Evolutionary conservation across 2,797 vertebrate species (phyloP).

Genomic region (Ptychadena robeensis): DNA sequence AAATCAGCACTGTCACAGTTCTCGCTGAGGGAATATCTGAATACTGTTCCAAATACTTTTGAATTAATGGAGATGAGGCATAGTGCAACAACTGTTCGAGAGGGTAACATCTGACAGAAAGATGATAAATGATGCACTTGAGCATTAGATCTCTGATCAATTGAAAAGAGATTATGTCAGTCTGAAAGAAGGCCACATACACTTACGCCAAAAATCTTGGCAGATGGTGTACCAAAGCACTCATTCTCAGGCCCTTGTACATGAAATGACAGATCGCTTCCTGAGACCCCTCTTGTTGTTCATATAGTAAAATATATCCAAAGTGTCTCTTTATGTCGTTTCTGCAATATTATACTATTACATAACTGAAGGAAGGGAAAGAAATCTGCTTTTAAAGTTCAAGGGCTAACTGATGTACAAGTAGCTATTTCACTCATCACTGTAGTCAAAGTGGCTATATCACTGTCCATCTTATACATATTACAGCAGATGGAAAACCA

Average conservation of each 20-base stretch:
- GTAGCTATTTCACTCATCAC: background rate
- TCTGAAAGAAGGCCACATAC: conserved; percentile 38
- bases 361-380: conserved; percentile 17
- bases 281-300: conserved; percentile 17
- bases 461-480: background rate
- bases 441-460: background rate
- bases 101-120: conserved; percentile 55
- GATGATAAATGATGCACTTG: conserved; percentile 58
- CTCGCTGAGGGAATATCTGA: conserved; percentile 29
- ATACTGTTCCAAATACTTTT: conserved; percentile 21
- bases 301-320: conserved; percentile 36
- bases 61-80: conserved; percentile 53
- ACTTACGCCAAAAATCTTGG: conserved; percentile 47
- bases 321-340: background rate
- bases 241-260: conserved; percentile 19
- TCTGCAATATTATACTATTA: background rate
- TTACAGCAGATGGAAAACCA: too few species aligned
- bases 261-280: conserved; percentile 34
- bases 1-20: conserved; percentile 33
- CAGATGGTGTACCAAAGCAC: conserved; percentile 45
- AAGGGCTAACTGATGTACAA: background rate
- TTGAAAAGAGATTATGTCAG: conserved; percentile 61
- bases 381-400: background rate
- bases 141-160: conserved; percentile 56
- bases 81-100: conserved; percentile 40